These are phyloP conservation scores for Eriosoma lanigerum DNA, from an alignment of 1,140 invertebrate species.

Conservation along the genomic window DNA sequence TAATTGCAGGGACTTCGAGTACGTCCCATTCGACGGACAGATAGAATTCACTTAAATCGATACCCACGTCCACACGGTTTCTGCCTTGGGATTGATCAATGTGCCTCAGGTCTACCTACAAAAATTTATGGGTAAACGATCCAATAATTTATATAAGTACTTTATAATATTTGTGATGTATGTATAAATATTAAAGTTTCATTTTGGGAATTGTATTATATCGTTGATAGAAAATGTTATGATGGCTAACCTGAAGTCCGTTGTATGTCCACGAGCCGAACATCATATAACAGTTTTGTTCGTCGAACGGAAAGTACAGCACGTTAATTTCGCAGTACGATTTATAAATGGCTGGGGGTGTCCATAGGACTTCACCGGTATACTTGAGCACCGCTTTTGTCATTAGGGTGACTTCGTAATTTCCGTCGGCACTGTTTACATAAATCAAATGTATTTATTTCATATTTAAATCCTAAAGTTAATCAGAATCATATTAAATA, in stretches of 20 bases:
- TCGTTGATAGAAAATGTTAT: no score
- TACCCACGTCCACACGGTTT: conserved; percentile 78
- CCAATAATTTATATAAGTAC: not conserved
- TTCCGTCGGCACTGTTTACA: conserved; percentile 82
- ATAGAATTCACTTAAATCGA: conserved; percentile 89
- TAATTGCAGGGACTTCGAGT: conserved; percentile 78
- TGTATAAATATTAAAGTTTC: no score
- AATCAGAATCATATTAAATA: no score
- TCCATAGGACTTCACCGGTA: conserved; percentile 91
- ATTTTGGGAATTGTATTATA: not conserved
- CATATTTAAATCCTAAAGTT: no score
- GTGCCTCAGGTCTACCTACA: conserved; percentile 82
- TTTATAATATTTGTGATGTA: not conserved
- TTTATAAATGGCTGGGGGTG: conserved; percentile 98
- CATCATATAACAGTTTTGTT: conserved; percentile 92
- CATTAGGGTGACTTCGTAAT: conserved; percentile 96
- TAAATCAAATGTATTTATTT: no score
- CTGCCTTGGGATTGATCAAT: conserved; percentile 75
- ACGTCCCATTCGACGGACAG: conserved; percentile 96
- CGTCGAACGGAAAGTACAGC: conserved; percentile 94
- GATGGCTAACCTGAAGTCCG: conserved; percentile 84
- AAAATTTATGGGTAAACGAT: not conserved
- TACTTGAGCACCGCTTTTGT: conserved; percentile 91
- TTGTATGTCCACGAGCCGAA: conserved; percentile 97
- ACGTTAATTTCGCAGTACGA: conserved; percentile 95